These are phyloP conservation scores for Onthophagus taurus DNA, from an alignment of 1,140 invertebrate species.

Conservation along the genomic window DNA sequence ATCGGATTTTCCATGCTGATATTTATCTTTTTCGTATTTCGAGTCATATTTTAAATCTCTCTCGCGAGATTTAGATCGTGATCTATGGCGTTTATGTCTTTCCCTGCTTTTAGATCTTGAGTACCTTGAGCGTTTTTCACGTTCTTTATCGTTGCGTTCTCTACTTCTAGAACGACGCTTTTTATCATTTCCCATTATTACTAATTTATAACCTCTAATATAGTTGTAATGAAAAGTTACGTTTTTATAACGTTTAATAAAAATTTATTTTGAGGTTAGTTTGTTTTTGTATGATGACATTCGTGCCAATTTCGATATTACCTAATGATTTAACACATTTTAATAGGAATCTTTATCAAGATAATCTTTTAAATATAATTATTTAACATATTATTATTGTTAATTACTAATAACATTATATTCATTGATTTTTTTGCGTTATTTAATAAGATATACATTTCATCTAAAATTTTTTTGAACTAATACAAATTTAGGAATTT, in stretches of 20 bases:
- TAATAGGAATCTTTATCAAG: too few relatives aligned
- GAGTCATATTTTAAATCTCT: slow-evolving; percentile 33
- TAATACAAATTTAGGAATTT: too few relatives aligned
- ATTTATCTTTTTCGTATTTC: slow-evolving; percentile 36
- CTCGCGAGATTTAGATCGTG: slow-evolving; percentile 34
- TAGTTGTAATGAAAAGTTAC: too few relatives aligned
- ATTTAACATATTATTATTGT: too few relatives aligned
- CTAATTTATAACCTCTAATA: slow-evolving; percentile 1
- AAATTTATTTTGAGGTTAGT: not conserved
- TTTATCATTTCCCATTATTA: slow-evolving; percentile 42
- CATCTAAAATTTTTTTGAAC: too few relatives aligned
- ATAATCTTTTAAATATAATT: too few relatives aligned
- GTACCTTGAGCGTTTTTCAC: slow-evolving; percentile 30
- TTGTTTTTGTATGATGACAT: not conserved
- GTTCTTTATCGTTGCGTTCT: slow-evolving; percentile 38
- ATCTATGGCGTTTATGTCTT: slow-evolving; percentile 31
- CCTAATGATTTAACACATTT: too few relatives aligned
- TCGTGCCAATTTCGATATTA: too few relatives aligned
- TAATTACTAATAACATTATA: too few relatives aligned
- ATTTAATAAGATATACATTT: too few relatives aligned
- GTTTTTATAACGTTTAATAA: too few relatives aligned
- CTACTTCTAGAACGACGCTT: slow-evolving; percentile 43
- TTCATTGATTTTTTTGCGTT: too few relatives aligned
- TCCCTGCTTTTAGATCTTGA: slow-evolving; percentile 34
- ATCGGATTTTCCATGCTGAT: slow-evolving; percentile 39